Percentiles rank a stretch among this genome's conserved stretches.
Conservation (phyloP, 2,888 invertebrate species). For the Psococerastis gibbosa region DNA sequence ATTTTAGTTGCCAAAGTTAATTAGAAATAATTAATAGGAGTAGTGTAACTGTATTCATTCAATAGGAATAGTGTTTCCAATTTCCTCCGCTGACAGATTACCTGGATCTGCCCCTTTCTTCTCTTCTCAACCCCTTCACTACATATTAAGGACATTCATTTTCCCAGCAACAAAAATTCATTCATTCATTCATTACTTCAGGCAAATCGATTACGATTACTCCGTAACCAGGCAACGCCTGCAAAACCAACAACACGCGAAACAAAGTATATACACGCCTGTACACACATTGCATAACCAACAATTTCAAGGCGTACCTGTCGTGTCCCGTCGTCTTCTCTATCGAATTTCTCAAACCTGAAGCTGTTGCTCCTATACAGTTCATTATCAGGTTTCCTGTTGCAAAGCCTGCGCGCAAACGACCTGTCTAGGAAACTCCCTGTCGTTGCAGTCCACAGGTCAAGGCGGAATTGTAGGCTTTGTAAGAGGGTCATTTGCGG, state of each 20-base stretch:
- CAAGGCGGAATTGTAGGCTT: constrained; percentile 4
- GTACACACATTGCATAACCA: constrained; percentile 38
- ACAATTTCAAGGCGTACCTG: no score
- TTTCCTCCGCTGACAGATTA: no score
- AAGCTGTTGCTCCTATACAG: constrained; percentile 73
- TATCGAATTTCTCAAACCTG: constrained; percentile 67
- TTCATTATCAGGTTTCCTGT: constrained; percentile 59
- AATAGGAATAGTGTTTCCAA: no score
- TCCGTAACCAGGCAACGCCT: no score
- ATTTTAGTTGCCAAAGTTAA: no score
- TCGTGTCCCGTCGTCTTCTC: constrained; percentile 41
- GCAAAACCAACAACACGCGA: neutral
- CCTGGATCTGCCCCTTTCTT: no score
- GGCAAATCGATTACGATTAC: constrained; percentile 2
- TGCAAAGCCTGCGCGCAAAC: constrained; percentile 52
- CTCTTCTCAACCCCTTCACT: no score
- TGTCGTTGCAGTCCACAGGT: constrained; percentile 3
- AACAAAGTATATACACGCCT: constrained; percentile 33
- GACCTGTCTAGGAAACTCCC: constrained; percentile 16
- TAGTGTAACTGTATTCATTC: no score
- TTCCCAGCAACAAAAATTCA: no score
- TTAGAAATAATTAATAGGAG: no score
- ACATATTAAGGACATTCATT: no score
- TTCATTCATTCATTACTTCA: no score
- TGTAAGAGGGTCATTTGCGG: constrained; percentile 3